phyloP scores from a whole-genome alignment of 2,797 vertebrate species.

The Sardinella longiceps region DNA sequence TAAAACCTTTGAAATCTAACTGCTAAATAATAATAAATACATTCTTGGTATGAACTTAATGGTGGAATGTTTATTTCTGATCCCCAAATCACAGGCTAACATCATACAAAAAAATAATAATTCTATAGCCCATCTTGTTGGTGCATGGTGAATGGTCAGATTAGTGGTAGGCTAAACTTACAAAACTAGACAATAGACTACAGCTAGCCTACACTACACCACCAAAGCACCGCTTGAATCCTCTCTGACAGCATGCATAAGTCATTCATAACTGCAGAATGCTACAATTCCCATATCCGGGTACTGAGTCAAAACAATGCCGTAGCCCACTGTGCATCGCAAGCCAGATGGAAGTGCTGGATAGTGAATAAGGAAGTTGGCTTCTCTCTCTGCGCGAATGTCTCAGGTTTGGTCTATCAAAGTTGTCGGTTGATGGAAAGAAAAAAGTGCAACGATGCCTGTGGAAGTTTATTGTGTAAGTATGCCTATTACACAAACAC shows the following conservation, averaged over 20 bases:
- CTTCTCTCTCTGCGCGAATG: background rate
- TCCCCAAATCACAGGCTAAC: background rate
- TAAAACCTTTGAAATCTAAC: constrained; percentile 59
- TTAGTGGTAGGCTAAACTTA: too few relatives aligned
- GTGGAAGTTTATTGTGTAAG: background rate
- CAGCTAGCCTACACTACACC: too few relatives aligned
- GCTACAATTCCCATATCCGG: constrained; percentile 12
- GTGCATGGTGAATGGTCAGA: too few relatives aligned
- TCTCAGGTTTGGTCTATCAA: background rate
- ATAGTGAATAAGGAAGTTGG: constrained; percentile 8
- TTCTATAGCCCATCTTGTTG: too few relatives aligned
- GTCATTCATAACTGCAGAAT: background rate
- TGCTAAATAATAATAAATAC: constrained; percentile 38
- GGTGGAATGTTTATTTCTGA: background rate
- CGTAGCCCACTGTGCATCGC: background rate
- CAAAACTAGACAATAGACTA: too few relatives aligned
- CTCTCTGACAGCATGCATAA: background rate
- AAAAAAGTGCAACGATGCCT: background rate
- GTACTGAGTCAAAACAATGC: background rate
- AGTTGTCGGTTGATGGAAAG: background rate
- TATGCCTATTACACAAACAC: background rate
- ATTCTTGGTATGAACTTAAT: background rate
- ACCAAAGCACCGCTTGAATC: too few relatives aligned
- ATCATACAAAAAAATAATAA: background rate
- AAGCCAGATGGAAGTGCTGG: constrained; percentile 18